phyloP scores from a whole-genome alignment of 2,888 invertebrate genomes.

The Aspidiotus destructor region DNA sequence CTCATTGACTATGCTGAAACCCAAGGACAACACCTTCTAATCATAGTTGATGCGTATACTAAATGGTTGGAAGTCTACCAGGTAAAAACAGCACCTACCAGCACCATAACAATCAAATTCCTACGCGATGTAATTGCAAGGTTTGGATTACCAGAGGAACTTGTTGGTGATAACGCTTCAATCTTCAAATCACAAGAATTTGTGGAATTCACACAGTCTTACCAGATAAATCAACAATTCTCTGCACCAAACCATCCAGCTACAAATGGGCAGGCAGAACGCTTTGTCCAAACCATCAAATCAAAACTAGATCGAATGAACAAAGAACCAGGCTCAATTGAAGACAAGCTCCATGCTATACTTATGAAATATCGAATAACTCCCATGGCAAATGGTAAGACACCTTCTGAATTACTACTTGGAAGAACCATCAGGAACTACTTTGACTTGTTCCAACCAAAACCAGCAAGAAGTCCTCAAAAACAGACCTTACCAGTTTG shows the following conservation, averaged over 20 bases:
- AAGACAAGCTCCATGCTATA: neutral
- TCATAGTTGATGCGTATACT: conserved; percentile 11
- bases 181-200: conserved; percentile 19
- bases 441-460: neutral
- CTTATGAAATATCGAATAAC: neutral
- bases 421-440: neutral
- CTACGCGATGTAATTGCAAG: conserved; percentile 11
- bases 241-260: conserved; percentile 10
- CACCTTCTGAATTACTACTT: conserved; percentile 3
- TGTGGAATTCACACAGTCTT: neutral
- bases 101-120: conserved; percentile 11
- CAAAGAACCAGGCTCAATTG: conserved; percentile 8
- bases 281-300: conserved; percentile 14
- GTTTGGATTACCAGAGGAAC: conserved; percentile 12
- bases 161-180: conserved; percentile 27
- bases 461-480: neutral
- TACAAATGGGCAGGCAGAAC: conserved; percentile 15
- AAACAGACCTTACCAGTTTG: neutral
- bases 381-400: neutral
- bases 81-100: conserved; percentile 3
- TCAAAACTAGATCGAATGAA: conserved; percentile 5
- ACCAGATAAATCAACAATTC: conserved; percentile 6
- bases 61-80: conserved; percentile 17
- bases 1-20: conserved; percentile 15
- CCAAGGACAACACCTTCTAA: neutral